Base-by-base conservation (phyloP, 2,113 vertebrate genomes). In the Porphyrio hochstetteri region DNA sequence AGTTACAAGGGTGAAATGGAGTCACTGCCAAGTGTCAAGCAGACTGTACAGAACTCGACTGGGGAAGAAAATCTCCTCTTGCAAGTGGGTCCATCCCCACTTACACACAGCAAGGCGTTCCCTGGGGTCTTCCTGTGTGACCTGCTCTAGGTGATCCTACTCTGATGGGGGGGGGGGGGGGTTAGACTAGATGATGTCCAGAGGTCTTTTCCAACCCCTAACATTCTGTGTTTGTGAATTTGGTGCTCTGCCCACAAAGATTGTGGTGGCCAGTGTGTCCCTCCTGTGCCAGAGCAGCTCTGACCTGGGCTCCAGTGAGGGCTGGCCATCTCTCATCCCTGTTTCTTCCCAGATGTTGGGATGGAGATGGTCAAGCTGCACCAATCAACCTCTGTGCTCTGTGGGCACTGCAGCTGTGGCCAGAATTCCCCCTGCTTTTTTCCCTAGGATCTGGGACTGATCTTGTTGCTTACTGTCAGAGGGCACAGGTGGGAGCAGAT, bases 381-480 rank as follows among this genome's bases (percentile, higher is more conserved):
- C 57, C 2, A 3, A 21, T 27, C 52, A 68, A 16, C 2, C 1
- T 35, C 28, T 46, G 28, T 33, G 4, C 9, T 15, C 44, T 0
- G 20, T 5, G 19, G 67, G 50, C 31, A 4, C 4, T 59, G 24
- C 52, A 79, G 21, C 56, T 24, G 13, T 2, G 4, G 71, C 33
- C 56, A 33, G 31, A 81, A 67, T 67, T 42, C 42, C 27, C 19
- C 13, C 21, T 31, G 68, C 4, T 29, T 56, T 80, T 56, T 88
- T n/a, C 40, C 18, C 18, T 21, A 10, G 38, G 50, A 17, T 28
- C 36, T 28, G 25, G 36, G 31, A 63, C 12, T 2, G 1, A 25
- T 31, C 20, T 64, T 27, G 2, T 8, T 2, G 57, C 68, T 63
- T 11, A 0, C 18, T 19, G 24, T 14, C 1, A 3, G 11, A 27